These are phyloP conservation scores for Chaitophorus viminalis DNA, from an alignment of 2,888 invertebrate genomes.

Conservation along the genomic window DNA sequence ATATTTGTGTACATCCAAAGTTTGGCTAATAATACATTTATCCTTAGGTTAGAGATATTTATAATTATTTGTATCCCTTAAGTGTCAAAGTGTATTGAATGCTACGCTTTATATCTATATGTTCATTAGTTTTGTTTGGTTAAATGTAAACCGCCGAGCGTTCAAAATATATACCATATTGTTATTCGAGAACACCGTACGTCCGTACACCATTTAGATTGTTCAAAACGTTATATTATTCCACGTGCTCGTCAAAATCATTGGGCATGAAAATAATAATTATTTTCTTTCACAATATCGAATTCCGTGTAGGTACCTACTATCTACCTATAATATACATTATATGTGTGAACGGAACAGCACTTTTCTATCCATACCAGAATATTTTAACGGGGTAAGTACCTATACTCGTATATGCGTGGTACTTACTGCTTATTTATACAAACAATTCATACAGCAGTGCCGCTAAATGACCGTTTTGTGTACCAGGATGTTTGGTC, in stretches of 20 bases:
- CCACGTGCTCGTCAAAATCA: slow-evolving; percentile 28
- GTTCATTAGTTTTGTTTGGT: not conserved
- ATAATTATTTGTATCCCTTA: no score
- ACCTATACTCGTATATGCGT: no score
- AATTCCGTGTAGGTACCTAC: slow-evolving; percentile 9
- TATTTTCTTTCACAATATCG: slow-evolving; percentile 6
- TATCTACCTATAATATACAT: no score
- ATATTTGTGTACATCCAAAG: no score
- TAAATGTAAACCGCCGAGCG: not conserved
- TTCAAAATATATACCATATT: not conserved
- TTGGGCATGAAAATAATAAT: slow-evolving; percentile 30
- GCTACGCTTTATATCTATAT: no score
- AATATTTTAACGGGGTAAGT: not conserved
- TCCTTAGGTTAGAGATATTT: no score
- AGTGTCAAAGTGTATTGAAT: no score
- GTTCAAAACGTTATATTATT: not conserved
- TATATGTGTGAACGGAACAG: not conserved
- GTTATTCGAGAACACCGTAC: slow-evolving; percentile 1
- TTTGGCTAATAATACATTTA: no score
- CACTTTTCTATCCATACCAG: slow-evolving; percentile 1
- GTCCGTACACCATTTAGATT: slow-evolving; percentile 1
- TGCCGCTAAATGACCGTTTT: slow-evolving; percentile 54
- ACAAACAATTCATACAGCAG: not conserved
- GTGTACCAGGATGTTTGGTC: slow-evolving; percentile 61
- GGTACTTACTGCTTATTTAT: not conserved